phyloP scores from a whole-genome alignment of 2,113 vertebrate species.

The Trochalopteron elliotii region DNA sequence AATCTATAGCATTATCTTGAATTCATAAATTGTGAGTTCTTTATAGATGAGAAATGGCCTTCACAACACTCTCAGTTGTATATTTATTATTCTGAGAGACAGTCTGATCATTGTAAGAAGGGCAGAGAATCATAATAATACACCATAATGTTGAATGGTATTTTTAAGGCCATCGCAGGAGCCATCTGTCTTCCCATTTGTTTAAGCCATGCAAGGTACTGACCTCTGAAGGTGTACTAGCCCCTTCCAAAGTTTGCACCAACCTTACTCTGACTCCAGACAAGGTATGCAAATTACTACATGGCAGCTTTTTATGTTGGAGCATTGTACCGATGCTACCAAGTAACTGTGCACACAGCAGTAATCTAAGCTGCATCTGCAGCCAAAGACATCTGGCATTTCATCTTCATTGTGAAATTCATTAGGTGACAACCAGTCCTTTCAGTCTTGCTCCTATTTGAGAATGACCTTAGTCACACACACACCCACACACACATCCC shows the following conservation, averaged over 20 bases:
- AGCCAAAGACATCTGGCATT: not conserved
- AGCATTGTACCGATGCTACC: fast-evolving
- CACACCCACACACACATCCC: not conserved
- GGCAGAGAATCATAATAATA: not conserved
- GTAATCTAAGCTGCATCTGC: not conserved
- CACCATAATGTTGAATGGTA: not conserved
- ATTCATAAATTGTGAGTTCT: not conserved
- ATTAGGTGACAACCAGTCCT: not conserved
- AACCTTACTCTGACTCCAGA: not conserved
- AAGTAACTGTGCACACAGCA: not conserved
- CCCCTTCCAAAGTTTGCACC: not conserved
- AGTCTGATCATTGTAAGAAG: not conserved
- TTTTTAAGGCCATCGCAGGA: not conserved
- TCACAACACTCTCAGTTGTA: not conserved
- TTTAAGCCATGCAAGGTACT: not conserved
- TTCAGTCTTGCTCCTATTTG: not conserved
- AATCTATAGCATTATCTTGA: not conserved
- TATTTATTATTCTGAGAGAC: not conserved
- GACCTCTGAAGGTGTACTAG: constrained; percentile 41
- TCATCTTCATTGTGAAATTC: not conserved
- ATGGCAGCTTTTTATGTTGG: not conserved
- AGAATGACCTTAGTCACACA: not conserved
- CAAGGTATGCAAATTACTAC: not conserved
- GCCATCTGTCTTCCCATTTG: constrained; percentile 61
- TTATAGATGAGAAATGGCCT: not conserved